Evolutionary conservation across 2,888 invertebrate genomes (phyloP).

Genomic region (Cheiracanthium punctorium): DNA sequence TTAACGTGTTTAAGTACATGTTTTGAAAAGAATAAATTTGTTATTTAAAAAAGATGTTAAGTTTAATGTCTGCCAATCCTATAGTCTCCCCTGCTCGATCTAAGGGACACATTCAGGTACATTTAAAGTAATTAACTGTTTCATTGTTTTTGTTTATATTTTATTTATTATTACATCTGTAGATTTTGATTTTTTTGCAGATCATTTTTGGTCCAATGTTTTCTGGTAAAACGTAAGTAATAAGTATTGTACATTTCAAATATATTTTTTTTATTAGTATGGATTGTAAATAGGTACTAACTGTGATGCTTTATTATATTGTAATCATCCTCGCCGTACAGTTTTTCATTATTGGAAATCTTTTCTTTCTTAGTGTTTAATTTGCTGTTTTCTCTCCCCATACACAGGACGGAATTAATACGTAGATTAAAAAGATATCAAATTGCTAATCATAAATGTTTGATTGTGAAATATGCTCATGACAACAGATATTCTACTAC

Average conservation of each 20-base stretch:
- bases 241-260: too few species aligned
- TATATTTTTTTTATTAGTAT: too few species aligned
- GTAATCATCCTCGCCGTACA: too few species aligned
- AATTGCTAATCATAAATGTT: conserved; percentile 78
- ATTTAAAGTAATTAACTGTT: background rate
- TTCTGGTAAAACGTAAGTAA: background rate
- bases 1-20: too few species aligned
- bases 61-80: background rate
- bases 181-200: background rate
- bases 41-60: background rate
- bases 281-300: too few species aligned
- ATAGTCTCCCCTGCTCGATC: background rate
- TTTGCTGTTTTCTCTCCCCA: too few species aligned
- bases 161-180: background rate
- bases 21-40: too few species aligned
- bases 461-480: conserved; percentile 79
- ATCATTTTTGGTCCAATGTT: background rate
- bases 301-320: too few species aligned
- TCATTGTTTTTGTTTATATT: background rate
- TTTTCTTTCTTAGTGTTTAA: too few species aligned
- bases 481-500: conserved; percentile 78
- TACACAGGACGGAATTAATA: conserved; percentile 78
- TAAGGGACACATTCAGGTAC: background rate
- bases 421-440: conserved; percentile 78
- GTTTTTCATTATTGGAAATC: too few species aligned